Conservation (phyloP, 2,797 vertebrate species). For the Poecilia velifera region DNA sequence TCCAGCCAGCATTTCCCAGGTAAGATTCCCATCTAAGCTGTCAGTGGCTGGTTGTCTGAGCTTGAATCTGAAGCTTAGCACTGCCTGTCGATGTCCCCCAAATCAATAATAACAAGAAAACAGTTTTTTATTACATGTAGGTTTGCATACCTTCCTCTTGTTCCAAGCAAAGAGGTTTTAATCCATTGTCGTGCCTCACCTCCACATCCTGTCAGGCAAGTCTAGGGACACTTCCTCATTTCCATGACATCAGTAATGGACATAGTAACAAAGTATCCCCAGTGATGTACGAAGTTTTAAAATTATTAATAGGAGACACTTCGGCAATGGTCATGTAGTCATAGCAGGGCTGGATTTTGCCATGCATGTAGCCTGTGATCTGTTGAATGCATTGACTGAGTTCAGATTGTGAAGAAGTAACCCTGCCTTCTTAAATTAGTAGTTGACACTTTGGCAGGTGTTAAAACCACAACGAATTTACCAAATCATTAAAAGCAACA, state of each 20-base stretch:
- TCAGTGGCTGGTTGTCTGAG: constrained; percentile 27
- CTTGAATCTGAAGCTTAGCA: constrained; percentile 25
- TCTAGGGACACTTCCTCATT: background rate
- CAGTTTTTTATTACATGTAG: background rate
- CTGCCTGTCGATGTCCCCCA: constrained; percentile 15
- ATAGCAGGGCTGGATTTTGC: background rate
- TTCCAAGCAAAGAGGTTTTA: background rate
- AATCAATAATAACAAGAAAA: background rate
- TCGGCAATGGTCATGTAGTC: background rate
- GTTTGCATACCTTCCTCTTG: background rate
- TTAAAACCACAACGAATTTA: background rate
- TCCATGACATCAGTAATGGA: background rate
- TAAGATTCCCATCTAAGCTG: constrained; percentile 39
- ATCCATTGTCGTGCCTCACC: background rate
- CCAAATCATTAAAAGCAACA: background rate
- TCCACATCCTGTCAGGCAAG: background rate
- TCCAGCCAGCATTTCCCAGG: constrained; percentile 34
- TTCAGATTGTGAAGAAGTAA: background rate
- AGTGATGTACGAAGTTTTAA: background rate
- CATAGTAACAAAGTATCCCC: background rate
- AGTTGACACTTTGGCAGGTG: background rate
- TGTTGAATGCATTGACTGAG: background rate
- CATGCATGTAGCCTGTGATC: background rate
- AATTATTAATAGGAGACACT: background rate
- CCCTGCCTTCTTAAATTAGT: background rate